Conservation (phyloP, 1,140 invertebrate species). For the Hirudo medicinalis region DNA sequence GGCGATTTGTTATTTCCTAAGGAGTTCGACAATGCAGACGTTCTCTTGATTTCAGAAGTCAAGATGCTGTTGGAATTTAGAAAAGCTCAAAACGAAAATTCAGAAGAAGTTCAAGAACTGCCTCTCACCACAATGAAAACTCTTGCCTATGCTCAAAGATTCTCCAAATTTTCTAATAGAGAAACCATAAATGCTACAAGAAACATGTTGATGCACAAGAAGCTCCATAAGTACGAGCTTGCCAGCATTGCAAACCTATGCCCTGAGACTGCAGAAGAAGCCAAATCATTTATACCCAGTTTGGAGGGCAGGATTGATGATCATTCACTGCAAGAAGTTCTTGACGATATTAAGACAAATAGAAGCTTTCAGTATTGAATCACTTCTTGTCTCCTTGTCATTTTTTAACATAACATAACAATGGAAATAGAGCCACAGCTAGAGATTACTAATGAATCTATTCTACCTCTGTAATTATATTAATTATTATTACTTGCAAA, state of each 20-base stretch:
- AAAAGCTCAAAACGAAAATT: conserved; percentile 90
- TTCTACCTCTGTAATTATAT: no score
- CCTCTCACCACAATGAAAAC: conserved; percentile 98
- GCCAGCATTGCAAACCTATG: conserved; percentile 93
- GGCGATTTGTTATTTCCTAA: conserved; percentile 35
- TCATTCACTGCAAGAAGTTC: conserved; percentile 77
- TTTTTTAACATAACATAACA: no score
- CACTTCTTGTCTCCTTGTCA: no score
- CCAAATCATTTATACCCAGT: conserved; percentile 86
- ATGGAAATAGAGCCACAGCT: no score
- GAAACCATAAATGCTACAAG: conserved; percentile 90
- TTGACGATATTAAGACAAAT: conserved; percentile 96
- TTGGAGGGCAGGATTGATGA: conserved; percentile 89
- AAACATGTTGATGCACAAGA: conserved; percentile 57
- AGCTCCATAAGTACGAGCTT: conserved; percentile 95
- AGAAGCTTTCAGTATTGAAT: conserved; percentile 84
- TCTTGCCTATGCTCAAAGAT: conserved; percentile 83
- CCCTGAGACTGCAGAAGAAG: conserved; percentile 93
- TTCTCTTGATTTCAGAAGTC: conserved; percentile 91
- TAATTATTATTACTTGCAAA: no score
- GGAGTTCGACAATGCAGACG: conserved; percentile 98
- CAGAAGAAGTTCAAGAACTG: conserved; percentile 94
- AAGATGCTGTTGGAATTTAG: conserved; percentile 92
- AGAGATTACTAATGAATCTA: no score
- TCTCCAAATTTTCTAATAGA: conserved; percentile 89